Conservation (phyloP, 2,797 vertebrate species). For the Enteromius thamalakanensis region DNA sequence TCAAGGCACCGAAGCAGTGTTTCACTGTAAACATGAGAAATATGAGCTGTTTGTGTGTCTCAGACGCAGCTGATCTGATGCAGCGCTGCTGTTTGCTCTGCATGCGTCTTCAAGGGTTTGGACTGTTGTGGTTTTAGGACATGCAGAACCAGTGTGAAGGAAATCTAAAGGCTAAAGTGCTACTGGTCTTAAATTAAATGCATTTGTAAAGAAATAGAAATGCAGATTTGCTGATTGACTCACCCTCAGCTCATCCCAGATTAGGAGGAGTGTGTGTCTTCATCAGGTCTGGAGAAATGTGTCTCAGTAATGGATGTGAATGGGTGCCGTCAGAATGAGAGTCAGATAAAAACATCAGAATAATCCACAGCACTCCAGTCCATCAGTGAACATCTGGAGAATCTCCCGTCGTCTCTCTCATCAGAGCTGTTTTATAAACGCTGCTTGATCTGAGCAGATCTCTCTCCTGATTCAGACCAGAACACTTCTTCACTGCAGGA, state of each 20-base stretch:
- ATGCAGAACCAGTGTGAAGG: neutral
- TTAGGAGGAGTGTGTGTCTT: neutral
- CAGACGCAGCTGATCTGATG: no score
- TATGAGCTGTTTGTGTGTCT: neutral
- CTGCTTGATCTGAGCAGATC: neutral
- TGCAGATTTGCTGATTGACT: no score
- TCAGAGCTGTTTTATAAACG: neutral
- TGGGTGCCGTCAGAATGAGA: neutral
- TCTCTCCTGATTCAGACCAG: neutral
- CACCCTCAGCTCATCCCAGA: no score
- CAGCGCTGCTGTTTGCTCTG: neutral
- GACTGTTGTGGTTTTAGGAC: neutral
- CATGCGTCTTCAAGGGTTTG: neutral
- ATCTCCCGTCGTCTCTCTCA: neutral
- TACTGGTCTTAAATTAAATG: neutral
- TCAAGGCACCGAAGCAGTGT: neutral
- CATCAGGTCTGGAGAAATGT: neutral
- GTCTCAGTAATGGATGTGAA: neutral
- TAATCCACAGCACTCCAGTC: neutral
- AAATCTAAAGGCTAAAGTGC: neutral
- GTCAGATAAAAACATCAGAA: neutral
- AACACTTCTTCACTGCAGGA: neutral
- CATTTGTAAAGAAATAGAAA: neutral
- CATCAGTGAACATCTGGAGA: neutral
- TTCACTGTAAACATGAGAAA: no score